These are phyloP conservation scores for Acropternis orthonyx DNA, from an alignment of 2,797 vertebrate genomes.

Conservation along the genomic window DNA sequence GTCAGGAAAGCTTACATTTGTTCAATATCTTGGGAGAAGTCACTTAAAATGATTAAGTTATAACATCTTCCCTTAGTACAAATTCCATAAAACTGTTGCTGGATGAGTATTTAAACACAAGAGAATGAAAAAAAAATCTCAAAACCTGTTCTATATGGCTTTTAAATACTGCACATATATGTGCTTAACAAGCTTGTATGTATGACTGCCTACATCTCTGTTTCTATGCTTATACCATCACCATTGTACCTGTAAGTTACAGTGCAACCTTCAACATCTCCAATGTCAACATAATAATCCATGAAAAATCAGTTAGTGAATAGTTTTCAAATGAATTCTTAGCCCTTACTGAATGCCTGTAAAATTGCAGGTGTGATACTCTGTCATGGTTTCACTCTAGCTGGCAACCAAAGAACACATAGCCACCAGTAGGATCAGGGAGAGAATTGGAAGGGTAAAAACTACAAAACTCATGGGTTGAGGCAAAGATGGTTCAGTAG, in stretches of 20 bases:
- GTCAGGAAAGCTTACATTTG: not conserved
- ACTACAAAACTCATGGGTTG: not conserved
- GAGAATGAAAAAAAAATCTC: not conserved
- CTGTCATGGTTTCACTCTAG: not conserved
- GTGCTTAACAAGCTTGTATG: not conserved
- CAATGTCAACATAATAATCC: not conserved
- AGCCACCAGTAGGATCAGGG: not conserved
- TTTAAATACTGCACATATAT: not conserved
- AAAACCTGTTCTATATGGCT: not conserved
- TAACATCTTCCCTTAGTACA: not conserved
- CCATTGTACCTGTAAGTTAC: not conserved
- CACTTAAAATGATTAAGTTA: slow-evolving; percentile 26
- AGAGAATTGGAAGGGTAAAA: not conserved
- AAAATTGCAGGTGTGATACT: not conserved
- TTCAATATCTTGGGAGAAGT: not conserved
- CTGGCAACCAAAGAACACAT: not conserved
- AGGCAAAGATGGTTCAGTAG: not conserved
- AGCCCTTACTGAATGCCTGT: not conserved
- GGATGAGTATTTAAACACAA: not conserved
- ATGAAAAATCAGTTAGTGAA: not conserved
- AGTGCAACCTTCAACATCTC: not conserved
- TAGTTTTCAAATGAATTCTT: not conserved
- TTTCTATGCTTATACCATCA: not conserved
- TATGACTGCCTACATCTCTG: not conserved
- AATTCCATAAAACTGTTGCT: not conserved